phyloP scores from a whole-genome alignment of 2,888 invertebrate genomes.

The Troilus luridus region DNA sequence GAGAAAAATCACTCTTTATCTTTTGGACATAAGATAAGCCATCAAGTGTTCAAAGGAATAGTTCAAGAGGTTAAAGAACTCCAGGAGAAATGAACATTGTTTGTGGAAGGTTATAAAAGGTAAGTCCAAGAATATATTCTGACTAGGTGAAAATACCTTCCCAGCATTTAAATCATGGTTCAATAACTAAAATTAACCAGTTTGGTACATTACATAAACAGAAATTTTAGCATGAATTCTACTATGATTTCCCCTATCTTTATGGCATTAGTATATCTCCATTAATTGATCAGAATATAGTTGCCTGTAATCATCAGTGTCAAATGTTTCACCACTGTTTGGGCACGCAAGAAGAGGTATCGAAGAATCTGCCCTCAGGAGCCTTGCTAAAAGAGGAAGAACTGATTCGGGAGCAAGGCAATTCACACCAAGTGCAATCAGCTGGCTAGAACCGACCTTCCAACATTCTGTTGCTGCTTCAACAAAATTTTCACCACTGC shows the following conservation, averaged over 20 bases:
- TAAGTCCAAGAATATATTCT: no score
- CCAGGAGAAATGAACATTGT: no score
- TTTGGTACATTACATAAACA: no score
- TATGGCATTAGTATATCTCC: background rate
- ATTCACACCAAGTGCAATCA: constrained; percentile 91
- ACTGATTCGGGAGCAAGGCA: constrained; percentile 83
- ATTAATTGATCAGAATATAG: background rate
- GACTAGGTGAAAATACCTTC: background rate
- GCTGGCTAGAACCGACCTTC: constrained; percentile 72
- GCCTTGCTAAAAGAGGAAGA: constrained; percentile 73
- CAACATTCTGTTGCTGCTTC: constrained; percentile 81
- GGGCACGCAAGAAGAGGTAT: constrained; percentile 91
- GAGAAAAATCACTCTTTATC: no score
- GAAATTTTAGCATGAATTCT: background rate
- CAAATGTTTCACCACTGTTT: constrained; percentile 90
- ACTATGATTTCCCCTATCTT: background rate
- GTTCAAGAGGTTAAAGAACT: no score
- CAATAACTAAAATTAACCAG: no score
- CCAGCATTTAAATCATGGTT: background rate
- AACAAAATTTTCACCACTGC: constrained; percentile 85
- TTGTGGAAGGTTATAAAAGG: no score
- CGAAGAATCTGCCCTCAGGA: constrained; percentile 68
- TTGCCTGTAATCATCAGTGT: constrained; percentile 69
- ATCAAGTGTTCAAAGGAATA: no score
- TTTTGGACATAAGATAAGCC: no score